These are phyloP conservation scores for Meteorus cinctellus DNA, from an alignment of 2,888 invertebrate genomes.

Conservation along the genomic window DNA sequence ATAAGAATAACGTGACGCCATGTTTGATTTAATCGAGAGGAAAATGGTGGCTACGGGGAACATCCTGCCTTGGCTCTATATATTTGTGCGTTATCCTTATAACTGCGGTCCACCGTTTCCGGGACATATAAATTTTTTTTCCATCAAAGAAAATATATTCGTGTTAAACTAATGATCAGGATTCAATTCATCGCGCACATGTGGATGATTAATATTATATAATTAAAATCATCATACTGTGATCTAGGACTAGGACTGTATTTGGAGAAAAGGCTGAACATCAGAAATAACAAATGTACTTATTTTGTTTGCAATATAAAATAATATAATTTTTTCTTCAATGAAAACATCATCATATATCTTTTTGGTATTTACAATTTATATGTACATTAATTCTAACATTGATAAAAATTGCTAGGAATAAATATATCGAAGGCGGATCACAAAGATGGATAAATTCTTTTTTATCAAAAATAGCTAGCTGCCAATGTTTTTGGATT, in stretches of 20 bases:
- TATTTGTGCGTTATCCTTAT: conserved; percentile 9
- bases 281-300: not conserved
- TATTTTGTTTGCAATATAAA: not conserved
- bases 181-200: not conserved
- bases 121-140: conserved; percentile 3
- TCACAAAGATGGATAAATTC: conserved; percentile 2
- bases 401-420: not conserved
- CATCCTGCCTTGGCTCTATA: conserved; percentile 28
- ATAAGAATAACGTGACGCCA: conserved; percentile 62
- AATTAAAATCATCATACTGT: not conserved
- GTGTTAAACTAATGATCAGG: not conserved
- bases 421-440: conserved; percentile 3
- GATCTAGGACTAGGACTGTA: not conserved
- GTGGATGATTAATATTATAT: not conserved
- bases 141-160: too few relatives aligned
- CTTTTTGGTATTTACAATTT: conserved; percentile 2
- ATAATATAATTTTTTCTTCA: not conserved
- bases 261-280: not conserved
- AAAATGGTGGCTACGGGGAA: conserved; percentile 66
- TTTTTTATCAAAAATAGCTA: conserved; percentile 1
- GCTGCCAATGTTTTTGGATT: not conserved
- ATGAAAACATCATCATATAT: conserved; percentile 1
- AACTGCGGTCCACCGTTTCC: not conserved
- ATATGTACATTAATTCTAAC: conserved; percentile 1
- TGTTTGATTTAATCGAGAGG: conserved; percentile 69